A percentile compares a stretch with the other conserved stretches of the same genome.
Conservation (phyloP, 2,888 invertebrate genomes). For the Drosophila buzzatii region DNA sequence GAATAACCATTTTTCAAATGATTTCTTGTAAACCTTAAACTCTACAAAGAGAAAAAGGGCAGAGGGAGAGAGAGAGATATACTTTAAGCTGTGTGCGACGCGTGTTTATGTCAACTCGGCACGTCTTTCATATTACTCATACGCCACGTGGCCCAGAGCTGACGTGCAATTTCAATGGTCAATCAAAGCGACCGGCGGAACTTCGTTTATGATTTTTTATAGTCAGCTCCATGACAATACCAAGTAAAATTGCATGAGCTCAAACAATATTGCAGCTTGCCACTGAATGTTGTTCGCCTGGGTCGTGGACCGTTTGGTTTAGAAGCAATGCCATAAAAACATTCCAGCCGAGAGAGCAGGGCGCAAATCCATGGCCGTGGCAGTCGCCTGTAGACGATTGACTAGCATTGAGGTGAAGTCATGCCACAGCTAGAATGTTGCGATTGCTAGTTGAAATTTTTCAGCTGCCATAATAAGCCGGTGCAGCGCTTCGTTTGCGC, state of each 20-base stretch:
- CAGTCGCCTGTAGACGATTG: constrained; percentile 43
- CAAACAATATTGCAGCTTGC: constrained; percentile 63
- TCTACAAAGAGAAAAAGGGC: background rate
- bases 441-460: constrained; percentile 36
- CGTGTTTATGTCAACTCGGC: constrained; percentile 42
- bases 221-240: constrained; percentile 61
- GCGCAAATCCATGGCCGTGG: constrained; percentile 48
- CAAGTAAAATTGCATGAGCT: constrained; percentile 69
- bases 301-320: background rate
- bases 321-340: constrained; percentile 18
- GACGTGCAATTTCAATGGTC: constrained; percentile 79
- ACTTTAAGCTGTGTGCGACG: background rate
- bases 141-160: constrained; percentile 57
- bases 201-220: constrained; percentile 49
- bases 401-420: constrained; percentile 59
- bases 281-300: constrained; percentile 9
- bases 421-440: constrained; percentile 55
- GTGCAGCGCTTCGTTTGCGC: constrained; percentile 34
- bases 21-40: constrained; percentile 13
- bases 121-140: constrained; percentile 69
- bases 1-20: background rate
- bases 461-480: constrained; percentile 59
- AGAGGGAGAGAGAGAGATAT: background rate
- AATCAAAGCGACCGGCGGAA: constrained; percentile 66
- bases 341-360: constrained; percentile 12